Conservation (phyloP, 23 tunicate species). For the Oikopleura vanhoeffeni region DNA sequence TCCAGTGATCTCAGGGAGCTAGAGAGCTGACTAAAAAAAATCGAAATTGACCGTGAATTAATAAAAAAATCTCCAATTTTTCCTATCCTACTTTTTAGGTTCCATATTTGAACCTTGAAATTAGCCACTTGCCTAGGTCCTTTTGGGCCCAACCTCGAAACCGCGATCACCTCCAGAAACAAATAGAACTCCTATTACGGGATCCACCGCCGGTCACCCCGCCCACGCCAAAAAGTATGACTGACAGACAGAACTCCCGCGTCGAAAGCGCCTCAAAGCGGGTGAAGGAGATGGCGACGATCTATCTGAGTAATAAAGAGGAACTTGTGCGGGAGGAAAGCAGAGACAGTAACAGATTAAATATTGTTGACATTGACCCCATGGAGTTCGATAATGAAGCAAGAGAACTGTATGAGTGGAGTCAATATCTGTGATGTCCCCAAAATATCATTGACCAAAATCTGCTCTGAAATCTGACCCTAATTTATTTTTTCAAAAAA, state of each 20-base stretch:
- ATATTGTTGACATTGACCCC: not conserved
- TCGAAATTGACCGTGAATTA: too few species aligned
- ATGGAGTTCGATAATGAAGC: constrained; percentile 3
- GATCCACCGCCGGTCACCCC: not conserved
- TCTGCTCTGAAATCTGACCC: not conserved
- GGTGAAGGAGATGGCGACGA: not conserved
- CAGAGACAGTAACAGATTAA: not conserved
- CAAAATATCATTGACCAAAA: not conserved
- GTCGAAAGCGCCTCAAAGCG: not conserved
- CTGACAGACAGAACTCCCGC: not conserved
- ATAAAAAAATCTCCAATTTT: too few species aligned
- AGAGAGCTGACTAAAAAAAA: too few species aligned
- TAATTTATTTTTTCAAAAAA: not conserved
- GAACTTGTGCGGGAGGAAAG: too few species aligned
- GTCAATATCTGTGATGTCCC: not conserved
- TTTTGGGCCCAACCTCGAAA: not conserved
- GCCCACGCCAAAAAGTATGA: not conserved
- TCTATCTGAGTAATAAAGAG: too few species aligned
- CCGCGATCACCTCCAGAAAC: not conserved
- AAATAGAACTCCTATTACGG: not conserved
- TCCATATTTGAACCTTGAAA: too few species aligned
- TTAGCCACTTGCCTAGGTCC: not conserved
- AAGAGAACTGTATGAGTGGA: constrained; percentile 10
- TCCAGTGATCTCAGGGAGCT: too few species aligned
- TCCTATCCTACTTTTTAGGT: too few species aligned